Conservation (phyloP, 1,140 invertebrate species). For the Drosophila sp. region DNA sequence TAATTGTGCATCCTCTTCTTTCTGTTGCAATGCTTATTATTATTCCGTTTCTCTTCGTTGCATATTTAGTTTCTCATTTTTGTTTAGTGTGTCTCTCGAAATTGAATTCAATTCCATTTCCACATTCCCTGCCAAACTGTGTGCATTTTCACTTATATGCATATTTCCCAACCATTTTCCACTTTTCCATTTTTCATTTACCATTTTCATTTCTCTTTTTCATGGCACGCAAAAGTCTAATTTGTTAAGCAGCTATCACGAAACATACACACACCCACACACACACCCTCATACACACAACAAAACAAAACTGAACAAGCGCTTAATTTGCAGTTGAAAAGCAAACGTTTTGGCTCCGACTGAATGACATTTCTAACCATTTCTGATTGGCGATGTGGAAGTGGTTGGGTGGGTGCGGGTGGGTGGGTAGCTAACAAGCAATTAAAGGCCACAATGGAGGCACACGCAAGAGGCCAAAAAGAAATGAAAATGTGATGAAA, state of each 20-base stretch:
- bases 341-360: conserved; percentile 56
- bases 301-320: conserved; percentile 46
- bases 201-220: conserved; percentile 42
- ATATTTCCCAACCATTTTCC: conserved; percentile 27
- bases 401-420: background rate
- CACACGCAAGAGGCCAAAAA: conserved; percentile 29
- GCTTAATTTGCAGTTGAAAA: conserved; percentile 74
- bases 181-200: conserved; percentile 29
- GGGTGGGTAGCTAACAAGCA: conserved; percentile 58
- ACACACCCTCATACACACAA: background rate
- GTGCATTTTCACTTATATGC: conserved; percentile 36
- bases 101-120: conserved; percentile 42
- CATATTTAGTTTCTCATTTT: conserved; percentile 14
- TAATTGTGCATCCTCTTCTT: conserved; percentile 5
- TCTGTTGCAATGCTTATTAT: conserved; percentile 13
- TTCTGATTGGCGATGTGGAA: background rate
- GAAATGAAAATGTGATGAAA: conserved; percentile 46
- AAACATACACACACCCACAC: conserved; percentile 18
- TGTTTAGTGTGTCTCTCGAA: conserved; percentile 3
- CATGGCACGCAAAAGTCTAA: conserved; percentile 68
- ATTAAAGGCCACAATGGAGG: conserved; percentile 65
- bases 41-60: conserved; percentile 9
- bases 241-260: conserved; percentile 61
- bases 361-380: conserved; percentile 56
- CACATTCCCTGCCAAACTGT: conserved; percentile 18